phyloP scores from a whole-genome alignment of 2,888 invertebrate genomes.

The Galeopsomyia nigrocyanea region DNA sequence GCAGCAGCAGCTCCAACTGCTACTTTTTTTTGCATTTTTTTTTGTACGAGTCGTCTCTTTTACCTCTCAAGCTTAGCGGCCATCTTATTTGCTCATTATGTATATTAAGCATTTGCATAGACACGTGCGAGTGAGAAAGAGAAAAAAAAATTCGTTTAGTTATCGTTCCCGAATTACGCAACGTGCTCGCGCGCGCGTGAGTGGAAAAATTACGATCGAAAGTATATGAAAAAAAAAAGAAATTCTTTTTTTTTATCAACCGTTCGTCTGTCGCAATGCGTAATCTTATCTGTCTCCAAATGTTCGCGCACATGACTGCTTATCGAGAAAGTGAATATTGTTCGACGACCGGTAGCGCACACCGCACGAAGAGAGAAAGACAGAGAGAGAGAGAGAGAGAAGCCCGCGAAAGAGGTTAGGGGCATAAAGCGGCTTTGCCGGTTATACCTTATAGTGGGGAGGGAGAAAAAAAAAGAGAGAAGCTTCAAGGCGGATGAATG shows the following conservation, averaged over 20 bases:
- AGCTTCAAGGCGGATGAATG: constrained; percentile 20
- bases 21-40: background rate
- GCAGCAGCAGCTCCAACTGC: constrained; percentile 5
- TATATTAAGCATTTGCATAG: constrained; percentile 63
- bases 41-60: too few relatives aligned
- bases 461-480: constrained; percentile 20
- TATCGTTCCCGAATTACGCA: constrained; percentile 59
- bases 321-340: constrained; percentile 28
- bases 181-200: constrained; percentile 45
- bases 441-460: constrained; percentile 35
- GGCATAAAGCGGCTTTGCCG: constrained; percentile 45
- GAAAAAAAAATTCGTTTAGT: constrained; percentile 37
- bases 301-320: constrained; percentile 38
- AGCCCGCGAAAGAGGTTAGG: too few relatives aligned
- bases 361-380: too few relatives aligned
- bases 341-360: too few relatives aligned
- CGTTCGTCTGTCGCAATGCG: background rate
- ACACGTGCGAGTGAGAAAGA: constrained; percentile 49
- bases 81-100: constrained; percentile 64
- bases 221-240: constrained; percentile 1
- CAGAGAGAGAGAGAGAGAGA: too few relatives aligned
- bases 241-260: constrained; percentile 10
- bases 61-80: constrained; percentile 32
- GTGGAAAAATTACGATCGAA: constrained; percentile 2
- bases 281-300: constrained; percentile 4